Evolutionary conservation across 2,888 invertebrate genomes (phyloP), one percentile per base, ranked within the genome.

Genomic region (Rhyacophila evoluta): DNA sequence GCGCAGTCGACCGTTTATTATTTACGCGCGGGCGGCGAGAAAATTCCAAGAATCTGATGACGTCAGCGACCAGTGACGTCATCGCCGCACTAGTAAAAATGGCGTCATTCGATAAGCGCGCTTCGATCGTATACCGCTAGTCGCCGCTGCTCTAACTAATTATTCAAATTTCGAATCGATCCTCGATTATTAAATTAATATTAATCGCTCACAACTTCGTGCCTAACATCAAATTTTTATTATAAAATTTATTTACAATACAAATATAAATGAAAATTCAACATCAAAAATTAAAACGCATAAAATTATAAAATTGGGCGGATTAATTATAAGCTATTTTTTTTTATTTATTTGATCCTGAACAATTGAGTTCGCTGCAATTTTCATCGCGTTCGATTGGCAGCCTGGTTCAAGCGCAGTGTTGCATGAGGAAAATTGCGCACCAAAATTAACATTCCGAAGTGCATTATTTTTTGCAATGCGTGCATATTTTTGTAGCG

Each of bases 41-140:
- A 55, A 19, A 73, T 73, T 73, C 73, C 29, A 15, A 41, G 73
- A 73, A 73, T 27, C 29, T 28, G 74, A 27, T 79, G 79, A 79
- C 79, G 79, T 79, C 79, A 79, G 25, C 69, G 15, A 11, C 37
- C n/a, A 6, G 25, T 79, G 79, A 79, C 80, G 80, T 75, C 80
- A 78, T 73, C 41, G 28, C 39, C 33, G 41, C 15, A 15, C 41
- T 41, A 0, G 25, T 8, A 19, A 33, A 33, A 33, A 28, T 74
- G 55, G 67, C 74, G 74, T 74, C 74, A 74, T 27, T 36, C 19
- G 67, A 25, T 28, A 25, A 12, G 29, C n/a, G 29, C n/a, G 28
- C 15, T 72, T 73, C 77, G 72, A 10, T n/a, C 27, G 12, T 11
- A 41, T 27, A 72, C 72, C 55, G 72, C 71, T 76, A 76, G 76